Base-by-base conservation (phyloP, 2,888 invertebrate species). In the Leptura quadrifasciata region DNA sequence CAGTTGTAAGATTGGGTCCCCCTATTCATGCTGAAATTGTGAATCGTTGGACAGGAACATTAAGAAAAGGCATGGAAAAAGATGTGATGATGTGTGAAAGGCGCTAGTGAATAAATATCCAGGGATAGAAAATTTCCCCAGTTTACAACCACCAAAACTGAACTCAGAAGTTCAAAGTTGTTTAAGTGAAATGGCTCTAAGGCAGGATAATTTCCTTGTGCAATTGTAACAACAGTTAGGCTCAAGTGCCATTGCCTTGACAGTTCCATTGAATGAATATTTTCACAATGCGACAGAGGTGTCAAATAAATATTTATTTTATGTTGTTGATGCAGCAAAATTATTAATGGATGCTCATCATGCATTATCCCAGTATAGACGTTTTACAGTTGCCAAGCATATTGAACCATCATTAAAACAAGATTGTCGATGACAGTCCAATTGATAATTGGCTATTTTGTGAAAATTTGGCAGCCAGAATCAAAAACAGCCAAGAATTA, bases 171-270 rank as follows among this genome's bases (percentile, higher is more conserved):
- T 71, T 54, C 35, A 52, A 20, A 35, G 18, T 35, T 74, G 70
- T 57, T 4, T 74, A 18, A n/a, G 61, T n/a, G 18, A 31, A 10
- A 27, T 47, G 55, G 31, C 61, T 3, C 35, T 65, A 52, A 54
- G 73, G 10, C 68, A 76, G 20, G 58, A 76, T 39, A 54, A 61
- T 24, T 76, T 76, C 52, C n/a, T 76, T 9, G 31, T 31, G 20
- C 21, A 75, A 17, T 47, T 74, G 24, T 74, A 77, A 68, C 18
- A 21, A 10, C 67, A 77, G 74, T 10, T 61, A 10, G 72, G 65
- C 10, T 52, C 52, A 2, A 52, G 52, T 17, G 9, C 52, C 15
- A 52, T 0, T 39, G 24, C 47, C 17, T n/a, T 70, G 8, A 8
- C 70, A 21, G n/a, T 60, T 10, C 31, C 24, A 12, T 20, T 70